Base-by-base conservation (phyloP, 2,888 invertebrate species). In the Epistrophe grossulariae region DNA sequence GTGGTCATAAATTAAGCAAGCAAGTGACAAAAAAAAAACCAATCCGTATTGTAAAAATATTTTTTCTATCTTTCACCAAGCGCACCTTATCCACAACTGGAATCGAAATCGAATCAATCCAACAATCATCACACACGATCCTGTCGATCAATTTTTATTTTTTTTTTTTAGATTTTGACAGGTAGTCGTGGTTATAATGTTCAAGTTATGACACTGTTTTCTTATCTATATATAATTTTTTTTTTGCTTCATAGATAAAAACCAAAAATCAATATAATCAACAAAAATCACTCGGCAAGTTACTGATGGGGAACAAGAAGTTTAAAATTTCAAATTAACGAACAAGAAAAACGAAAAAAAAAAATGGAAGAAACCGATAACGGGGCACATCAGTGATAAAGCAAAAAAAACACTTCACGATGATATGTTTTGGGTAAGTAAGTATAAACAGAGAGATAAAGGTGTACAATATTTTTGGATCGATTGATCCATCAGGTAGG, bases 41-140 rank as follows among this genome's bases (percentile, higher is more conserved):
- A 45, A 70, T 19, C 57, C 81, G 82, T 62, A 70, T 55, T 71
- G 78, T 68, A 38, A 35, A 50, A 48, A 50, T 31, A 48, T 45
- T 50, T n/a, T 50, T 68, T 50, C 31, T 82, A 78, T 85, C 85
- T 85, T 78, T 57, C 85, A 81, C 81, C 79, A 81, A 76, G 78
- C 82, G 73, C 85, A 85, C 85, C 85, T 85, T 85, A 85, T 85
- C 85, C 85, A 78, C 85, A 62, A 85, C 81, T 85, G 78, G 82
- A 85, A 85, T 85, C 70, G 70, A 70, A 85, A 85, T 85, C 70
- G 70, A 70, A 52, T 70, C 85, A 85, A 85, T 82, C 82, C 78
- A 81, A 82, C 78, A 81, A 82, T 81, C 78, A 70, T 70, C 70
- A 70, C 70, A 85, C 81, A 81, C 82, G 85, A 85, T 85, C 85